Evolutionary conservation across 2,888 invertebrate genomes (phyloP), one percentile per base, ranked within the genome.

Genomic region (Malthinus seriepunctatus): DNA sequence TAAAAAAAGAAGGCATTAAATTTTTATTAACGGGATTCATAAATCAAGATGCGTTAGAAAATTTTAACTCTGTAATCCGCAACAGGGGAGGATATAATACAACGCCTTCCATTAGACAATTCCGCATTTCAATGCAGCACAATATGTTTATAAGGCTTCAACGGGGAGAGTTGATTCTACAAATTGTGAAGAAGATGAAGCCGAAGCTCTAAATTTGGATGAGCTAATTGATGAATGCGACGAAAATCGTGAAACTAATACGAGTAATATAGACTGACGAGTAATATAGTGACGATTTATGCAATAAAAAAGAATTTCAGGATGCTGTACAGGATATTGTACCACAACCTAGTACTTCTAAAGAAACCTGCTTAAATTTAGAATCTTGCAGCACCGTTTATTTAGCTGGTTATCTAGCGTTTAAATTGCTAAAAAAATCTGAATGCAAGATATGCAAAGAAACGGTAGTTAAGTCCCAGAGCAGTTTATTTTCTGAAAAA

Each of bases 1-100:
- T 70, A 49, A 51, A 51, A 56, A 47, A 42, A 8, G 49, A 60
- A 10, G 61, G 60, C 1, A 45, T 48, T 6, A 50, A 38, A 12
- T 68, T 65, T 48, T 49, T 56, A 8, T 23, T 51, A 39, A 51
- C 56, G 1, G 39, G 42, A 34, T 39, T 65, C 11, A 44, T 66
- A 2, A 65, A 67, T 56, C 68, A 65, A 52, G 70, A 71, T 53
- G 57, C 66, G 1, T 23, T 70, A 5, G 69, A 71, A 56, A 71
- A 67, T 52, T 49, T 63, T 11, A 63, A 68, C 56, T 68, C 67
- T 7, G 58, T 62, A 7, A 33, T 67, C 3, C 46, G 65, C 45
- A 62, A 54, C 50, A 51, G 63, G 32, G 62, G 64, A 7, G 69
- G 69, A 14, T 69, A 63, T 48, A 67, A 65, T 38, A 39, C 39